Percentiles rank a stretch among this genome's conserved stretches.
phyloP scores from a whole-genome alignment of 2,797 vertebrate genomes.

The Capromys pilorides region DNA sequence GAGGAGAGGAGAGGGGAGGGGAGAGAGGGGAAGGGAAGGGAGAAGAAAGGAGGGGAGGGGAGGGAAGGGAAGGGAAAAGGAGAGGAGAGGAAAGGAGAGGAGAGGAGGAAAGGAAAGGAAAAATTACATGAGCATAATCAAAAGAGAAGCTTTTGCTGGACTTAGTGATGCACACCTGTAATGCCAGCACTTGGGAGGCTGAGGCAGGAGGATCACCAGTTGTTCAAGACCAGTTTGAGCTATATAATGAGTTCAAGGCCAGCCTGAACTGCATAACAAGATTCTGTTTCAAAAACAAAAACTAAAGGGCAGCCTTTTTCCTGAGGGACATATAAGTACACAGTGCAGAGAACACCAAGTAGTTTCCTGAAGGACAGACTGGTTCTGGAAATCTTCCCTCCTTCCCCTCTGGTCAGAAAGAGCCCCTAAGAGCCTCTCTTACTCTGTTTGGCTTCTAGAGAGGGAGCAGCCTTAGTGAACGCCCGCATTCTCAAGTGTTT shows the following conservation, averaged over 20 bases:
- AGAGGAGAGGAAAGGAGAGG: no score
- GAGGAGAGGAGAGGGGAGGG: no score
- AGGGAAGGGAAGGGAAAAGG: no score
- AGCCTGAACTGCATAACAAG: not conserved
- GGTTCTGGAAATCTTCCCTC: not conserved
- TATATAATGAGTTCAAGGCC: not conserved
- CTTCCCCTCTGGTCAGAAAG: not conserved
- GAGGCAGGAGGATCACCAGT: not conserved
- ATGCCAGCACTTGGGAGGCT: not conserved
- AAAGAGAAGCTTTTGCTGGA: not conserved
- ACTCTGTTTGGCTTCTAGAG: constrained; percentile 75
- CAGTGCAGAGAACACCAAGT: not conserved
- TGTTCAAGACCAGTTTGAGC: not conserved
- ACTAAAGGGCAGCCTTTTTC: not conserved
- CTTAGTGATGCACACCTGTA: not conserved
- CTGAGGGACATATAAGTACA: constrained; percentile 28
- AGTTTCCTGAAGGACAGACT: not conserved
- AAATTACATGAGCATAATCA: not conserved
- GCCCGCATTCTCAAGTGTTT: constrained; percentile 82
- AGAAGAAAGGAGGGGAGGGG: no score
- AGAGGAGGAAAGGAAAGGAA: not conserved
- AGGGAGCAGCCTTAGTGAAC: constrained; percentile 81
- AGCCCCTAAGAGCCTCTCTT: not conserved
- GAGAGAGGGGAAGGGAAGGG: no score
- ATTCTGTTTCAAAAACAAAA: not conserved